Evolutionary conservation across 2,888 invertebrate genomes (phyloP).

Genomic region (Polydrusus pterygomalis): DNA sequence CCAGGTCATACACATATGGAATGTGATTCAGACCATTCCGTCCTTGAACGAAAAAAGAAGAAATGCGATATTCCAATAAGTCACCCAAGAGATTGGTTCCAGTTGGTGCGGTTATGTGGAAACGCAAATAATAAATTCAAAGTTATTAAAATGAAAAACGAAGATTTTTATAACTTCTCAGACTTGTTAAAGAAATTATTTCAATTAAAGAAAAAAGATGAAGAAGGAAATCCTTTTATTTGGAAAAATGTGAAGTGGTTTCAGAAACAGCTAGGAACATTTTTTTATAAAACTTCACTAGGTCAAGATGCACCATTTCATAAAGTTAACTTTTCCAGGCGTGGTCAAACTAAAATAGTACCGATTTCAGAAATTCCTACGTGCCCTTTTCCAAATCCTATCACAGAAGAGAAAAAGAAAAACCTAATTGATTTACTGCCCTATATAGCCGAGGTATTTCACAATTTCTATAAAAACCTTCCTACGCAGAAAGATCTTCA

Average conservation of each 20-base stretch:
- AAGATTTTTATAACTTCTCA: slow-evolving; percentile 25
- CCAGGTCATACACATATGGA: no score
- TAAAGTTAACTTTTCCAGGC: slow-evolving; percentile 8
- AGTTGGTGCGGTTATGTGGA: slow-evolving; percentile 43
- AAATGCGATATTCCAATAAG: slow-evolving; percentile 41
- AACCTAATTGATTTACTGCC: slow-evolving; percentile 7
- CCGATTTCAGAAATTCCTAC: neutral
- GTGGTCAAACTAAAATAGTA: neutral
- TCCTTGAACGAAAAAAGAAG: slow-evolving; percentile 49
- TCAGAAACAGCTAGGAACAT: neutral
- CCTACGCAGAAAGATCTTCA: slow-evolving; percentile 7
- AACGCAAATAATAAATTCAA: slow-evolving; percentile 3
- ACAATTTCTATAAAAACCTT: slow-evolving; percentile 6
- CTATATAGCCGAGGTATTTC: slow-evolving; percentile 5
- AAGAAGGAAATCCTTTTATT: slow-evolving; percentile 1
- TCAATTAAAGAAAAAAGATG: slow-evolving; percentile 7
- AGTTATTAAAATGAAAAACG: slow-evolving; percentile 12
- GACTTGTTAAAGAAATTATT: slow-evolving; percentile 8
- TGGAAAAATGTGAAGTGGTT: slow-evolving; percentile 11
- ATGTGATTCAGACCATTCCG: slow-evolving; percentile 47
- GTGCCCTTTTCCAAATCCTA: no score
- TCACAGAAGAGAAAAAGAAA: neutral
- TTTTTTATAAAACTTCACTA: slow-evolving; percentile 3
- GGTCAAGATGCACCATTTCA: slow-evolving; percentile 1
- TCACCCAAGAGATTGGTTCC: slow-evolving; percentile 52